phyloP scores from a whole-genome alignment of 2,888 invertebrate species.

The Dolichopus griseipennis region DNA sequence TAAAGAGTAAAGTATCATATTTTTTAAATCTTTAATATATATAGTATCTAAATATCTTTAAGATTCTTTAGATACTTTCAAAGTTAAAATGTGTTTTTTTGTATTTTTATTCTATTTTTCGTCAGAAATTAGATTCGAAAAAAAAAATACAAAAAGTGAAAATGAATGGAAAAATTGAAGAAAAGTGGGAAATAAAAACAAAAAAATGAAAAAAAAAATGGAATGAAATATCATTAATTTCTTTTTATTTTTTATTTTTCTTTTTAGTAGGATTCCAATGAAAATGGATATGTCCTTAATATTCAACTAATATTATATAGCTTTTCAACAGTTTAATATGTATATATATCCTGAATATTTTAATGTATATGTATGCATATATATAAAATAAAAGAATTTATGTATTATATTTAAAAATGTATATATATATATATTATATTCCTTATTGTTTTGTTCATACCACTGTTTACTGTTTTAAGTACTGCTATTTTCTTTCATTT shows the following conservation, averaged over 20 bases:
- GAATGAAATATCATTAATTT: background rate
- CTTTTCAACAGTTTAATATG: background rate
- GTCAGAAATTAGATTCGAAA: background rate
- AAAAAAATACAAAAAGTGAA: background rate
- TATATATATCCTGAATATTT: background rate
- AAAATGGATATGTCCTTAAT: conserved; percentile 3
- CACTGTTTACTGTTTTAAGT: background rate
- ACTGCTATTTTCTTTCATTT: background rate
- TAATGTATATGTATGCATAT: too few species aligned
- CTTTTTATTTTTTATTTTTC: background rate
- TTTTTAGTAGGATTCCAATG: background rate
- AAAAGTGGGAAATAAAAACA: background rate
- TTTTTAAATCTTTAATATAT: too few species aligned
- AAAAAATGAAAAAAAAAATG: background rate
- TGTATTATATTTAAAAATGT: too few species aligned
- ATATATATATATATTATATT: too few species aligned
- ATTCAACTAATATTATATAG: background rate
- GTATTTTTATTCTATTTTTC: too few species aligned
- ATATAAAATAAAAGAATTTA: too few species aligned
- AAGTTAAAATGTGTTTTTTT: background rate
- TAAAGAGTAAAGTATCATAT: too few species aligned
- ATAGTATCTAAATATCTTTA: too few species aligned
- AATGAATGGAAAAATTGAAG: background rate
- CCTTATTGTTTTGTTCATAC: too few species aligned
- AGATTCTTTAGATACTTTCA: too few species aligned